Conservation (phyloP, 1,140 invertebrate genomes). For the Zaprionus nigranus region DNA sequence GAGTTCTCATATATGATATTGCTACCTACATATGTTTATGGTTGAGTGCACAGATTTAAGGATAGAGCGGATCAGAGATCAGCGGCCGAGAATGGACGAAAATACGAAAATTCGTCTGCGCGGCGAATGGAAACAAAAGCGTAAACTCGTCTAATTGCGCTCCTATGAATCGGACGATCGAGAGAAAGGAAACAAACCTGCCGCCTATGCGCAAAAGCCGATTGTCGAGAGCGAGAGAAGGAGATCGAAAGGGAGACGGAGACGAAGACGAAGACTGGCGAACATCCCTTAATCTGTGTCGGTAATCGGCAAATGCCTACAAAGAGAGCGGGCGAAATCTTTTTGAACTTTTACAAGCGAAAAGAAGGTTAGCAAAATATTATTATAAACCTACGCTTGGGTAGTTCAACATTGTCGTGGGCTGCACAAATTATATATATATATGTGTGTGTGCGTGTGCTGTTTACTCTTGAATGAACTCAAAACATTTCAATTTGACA, state of each 20-base stretch:
- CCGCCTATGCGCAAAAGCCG: slow-evolving; percentile 62
- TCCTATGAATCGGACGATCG: slow-evolving; percentile 55
- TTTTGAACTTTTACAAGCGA: slow-evolving; percentile 80
- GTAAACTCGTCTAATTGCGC: slow-evolving; percentile 80
- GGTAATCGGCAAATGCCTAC: slow-evolving; percentile 72
- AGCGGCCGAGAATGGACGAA: slow-evolving; percentile 20
- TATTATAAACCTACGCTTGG: slow-evolving; percentile 76
- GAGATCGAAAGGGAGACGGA: slow-evolving; percentile 28
- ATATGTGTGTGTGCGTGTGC: slow-evolving; percentile 8
- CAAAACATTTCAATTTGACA: slow-evolving; percentile 82
- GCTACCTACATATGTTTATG: slow-evolving; percentile 20
- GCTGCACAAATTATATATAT: slow-evolving; percentile 51
- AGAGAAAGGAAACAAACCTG: slow-evolving; percentile 44
- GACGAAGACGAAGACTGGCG: slow-evolving; percentile 39
- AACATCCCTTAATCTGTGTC: slow-evolving; percentile 84
- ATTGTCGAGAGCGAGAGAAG: slow-evolving; percentile 31
- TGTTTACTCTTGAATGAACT: slow-evolving; percentile 81
- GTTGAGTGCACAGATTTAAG: slow-evolving; percentile 82
- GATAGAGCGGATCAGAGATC: slow-evolving; percentile 75
- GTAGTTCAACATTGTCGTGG: slow-evolving; percentile 28
- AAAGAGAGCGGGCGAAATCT: slow-evolving; percentile 75
- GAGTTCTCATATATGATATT: background rate
- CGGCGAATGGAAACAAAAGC: slow-evolving; percentile 58
- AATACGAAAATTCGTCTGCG: slow-evolving; percentile 66
- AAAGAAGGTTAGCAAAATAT: slow-evolving; percentile 84